Evolutionary conservation across 2,797 vertebrate species (phyloP).

Genomic region (Myoxocephalus aenaeus): DNA sequence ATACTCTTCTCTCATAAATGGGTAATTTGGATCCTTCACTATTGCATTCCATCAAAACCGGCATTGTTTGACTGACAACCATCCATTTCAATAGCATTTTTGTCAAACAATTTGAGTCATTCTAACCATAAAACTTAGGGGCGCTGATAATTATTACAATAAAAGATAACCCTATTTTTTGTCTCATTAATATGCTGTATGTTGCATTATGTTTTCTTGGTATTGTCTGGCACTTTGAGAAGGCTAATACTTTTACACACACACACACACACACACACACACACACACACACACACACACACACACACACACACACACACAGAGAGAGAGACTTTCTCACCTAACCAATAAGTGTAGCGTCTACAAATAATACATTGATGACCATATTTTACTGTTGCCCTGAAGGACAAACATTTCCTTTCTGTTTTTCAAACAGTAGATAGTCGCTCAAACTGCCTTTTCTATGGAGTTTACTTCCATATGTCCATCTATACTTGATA

Average conservation of each 20-base stretch:
- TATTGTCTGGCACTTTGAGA: too few relatives aligned
- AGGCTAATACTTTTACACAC: too few relatives aligned
- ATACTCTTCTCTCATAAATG: background rate
- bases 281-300: too few relatives aligned
- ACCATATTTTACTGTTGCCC: too few relatives aligned
- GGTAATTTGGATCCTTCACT: background rate
- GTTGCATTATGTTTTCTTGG: background rate
- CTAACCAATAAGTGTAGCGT: too few relatives aligned
- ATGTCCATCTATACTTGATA: background rate
- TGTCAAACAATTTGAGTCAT: background rate
- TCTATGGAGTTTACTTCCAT: background rate
- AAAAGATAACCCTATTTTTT: background rate
- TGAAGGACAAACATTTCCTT: too few relatives aligned
- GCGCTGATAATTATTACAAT: background rate
- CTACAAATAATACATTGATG: too few relatives aligned
- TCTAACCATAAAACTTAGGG: background rate
- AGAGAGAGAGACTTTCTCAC: too few relatives aligned
- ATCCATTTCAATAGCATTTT: too few relatives aligned
- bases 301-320: too few relatives aligned
- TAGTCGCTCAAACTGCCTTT: background rate
- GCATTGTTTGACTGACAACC: background rate
- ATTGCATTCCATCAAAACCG: background rate
- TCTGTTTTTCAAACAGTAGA: too few relatives aligned
- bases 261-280: too few relatives aligned
- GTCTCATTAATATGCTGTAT: background rate